Evolutionary conservation across 2,797 vertebrate species (phyloP).

Genomic region (Linurgus olivaceus): DNA sequence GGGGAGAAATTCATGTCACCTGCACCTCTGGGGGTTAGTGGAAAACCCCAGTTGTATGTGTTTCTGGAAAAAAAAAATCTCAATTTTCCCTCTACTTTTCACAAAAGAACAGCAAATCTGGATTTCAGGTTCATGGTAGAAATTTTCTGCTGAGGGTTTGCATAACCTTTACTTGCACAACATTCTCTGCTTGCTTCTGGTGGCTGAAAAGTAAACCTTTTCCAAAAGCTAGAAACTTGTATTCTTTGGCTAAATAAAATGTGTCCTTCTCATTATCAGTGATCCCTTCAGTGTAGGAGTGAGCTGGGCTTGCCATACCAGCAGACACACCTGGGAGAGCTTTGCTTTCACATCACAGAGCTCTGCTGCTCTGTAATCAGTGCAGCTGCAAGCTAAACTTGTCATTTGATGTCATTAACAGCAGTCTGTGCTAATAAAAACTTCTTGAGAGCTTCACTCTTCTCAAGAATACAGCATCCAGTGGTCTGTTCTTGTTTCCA

Average conservation of each 20-base stretch:
- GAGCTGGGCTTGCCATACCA: not conserved
- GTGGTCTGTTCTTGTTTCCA: not conserved
- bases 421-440: not conserved
- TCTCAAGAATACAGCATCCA: accelerated
- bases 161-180: not conserved
- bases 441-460: not conserved
- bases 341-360: not conserved
- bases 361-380: not conserved
- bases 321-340: not conserved
- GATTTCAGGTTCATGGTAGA: not conserved
- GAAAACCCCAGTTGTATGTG: not conserved
- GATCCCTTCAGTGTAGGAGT: not conserved
- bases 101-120: not conserved
- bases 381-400: not conserved
- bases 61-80: not conserved
- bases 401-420: not conserved
- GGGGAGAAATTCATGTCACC: not conserved
- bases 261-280: not conserved
- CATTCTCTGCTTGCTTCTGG: not conserved
- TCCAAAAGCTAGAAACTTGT: not conserved
- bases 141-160: not conserved
- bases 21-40: not conserved
- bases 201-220: not conserved
- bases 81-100: not conserved
- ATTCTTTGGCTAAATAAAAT: not conserved